These are phyloP conservation scores for Macheiramphus alcinus DNA, from an alignment of 2,113 vertebrate genomes.

Conservation along the genomic window DNA sequence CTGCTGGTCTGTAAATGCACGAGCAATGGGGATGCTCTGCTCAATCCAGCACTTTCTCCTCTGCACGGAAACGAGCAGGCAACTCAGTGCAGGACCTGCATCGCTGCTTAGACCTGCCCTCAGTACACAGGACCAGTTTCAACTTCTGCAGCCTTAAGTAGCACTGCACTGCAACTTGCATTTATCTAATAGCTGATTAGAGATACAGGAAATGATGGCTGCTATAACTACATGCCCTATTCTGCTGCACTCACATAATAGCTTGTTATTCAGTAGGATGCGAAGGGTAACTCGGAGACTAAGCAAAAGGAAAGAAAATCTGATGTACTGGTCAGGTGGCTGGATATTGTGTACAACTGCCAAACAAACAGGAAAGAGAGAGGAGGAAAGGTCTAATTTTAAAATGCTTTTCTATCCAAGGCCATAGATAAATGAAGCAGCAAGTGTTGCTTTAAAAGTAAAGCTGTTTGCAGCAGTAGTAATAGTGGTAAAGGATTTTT, in stretches of 20 bases:
- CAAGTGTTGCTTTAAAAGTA: background rate
- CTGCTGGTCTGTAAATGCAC: background rate
- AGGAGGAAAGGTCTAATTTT: background rate
- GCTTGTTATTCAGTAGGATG: background rate
- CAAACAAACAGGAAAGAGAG: background rate
- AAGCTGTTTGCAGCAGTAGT: background rate
- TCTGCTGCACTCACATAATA: background rate
- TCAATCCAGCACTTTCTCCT: background rate
- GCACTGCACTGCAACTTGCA: background rate
- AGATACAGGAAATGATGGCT: background rate
- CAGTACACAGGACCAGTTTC: background rate
- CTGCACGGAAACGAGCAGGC: background rate
- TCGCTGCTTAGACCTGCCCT: background rate
- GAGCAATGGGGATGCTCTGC: background rate
- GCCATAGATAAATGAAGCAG: background rate
- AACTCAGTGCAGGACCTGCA: background rate
- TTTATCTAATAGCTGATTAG: background rate
- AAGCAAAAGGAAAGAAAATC: background rate
- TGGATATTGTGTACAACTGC: background rate
- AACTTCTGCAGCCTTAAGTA: background rate
- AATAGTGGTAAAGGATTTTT: background rate
- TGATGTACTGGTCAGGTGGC: background rate
- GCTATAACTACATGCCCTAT: background rate
- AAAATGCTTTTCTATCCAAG: background rate
- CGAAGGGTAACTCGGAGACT: rapidly evolving